A percentile compares a stretch with the other conserved stretches of the same genome.
These are phyloP conservation scores for Pollenia griseotomentosa DNA, from an alignment of 2,888 invertebrate species.

Conservation along the genomic window DNA sequence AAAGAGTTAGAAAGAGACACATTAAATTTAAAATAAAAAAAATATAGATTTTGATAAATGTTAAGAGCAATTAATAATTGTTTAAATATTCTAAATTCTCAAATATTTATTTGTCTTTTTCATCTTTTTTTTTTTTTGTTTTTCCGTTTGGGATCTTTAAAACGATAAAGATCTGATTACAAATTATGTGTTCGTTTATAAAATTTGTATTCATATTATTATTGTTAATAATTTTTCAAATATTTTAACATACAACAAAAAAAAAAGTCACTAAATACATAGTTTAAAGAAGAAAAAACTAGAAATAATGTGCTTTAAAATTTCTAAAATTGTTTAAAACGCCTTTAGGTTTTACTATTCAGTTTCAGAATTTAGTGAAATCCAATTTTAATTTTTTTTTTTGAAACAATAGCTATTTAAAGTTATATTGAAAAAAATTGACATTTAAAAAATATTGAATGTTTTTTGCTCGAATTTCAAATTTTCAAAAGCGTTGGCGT, in stretches of 20 bases:
- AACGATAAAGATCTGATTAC: slow-evolving; percentile 72
- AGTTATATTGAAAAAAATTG: no score
- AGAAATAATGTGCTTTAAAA: no score
- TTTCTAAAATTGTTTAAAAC: no score
- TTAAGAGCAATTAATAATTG: slow-evolving; percentile 77
- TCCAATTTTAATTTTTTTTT: no score
- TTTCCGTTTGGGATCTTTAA: slow-evolving; percentile 7
- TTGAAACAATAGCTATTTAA: no score
- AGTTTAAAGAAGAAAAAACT: no score
- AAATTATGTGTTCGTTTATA: slow-evolving; percentile 58
- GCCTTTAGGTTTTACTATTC: no score
- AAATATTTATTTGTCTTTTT: slow-evolving; percentile 29
- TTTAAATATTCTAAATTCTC: slow-evolving; percentile 62
- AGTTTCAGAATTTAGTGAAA: no score
- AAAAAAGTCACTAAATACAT: slow-evolving; percentile 21
- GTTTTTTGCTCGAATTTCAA: no score
- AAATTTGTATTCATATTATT: slow-evolving; percentile 33
- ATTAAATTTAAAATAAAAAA: slow-evolving; percentile 21
- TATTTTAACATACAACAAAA: slow-evolving; percentile 1
- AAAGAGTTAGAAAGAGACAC: slow-evolving; percentile 25
- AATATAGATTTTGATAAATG: slow-evolving; percentile 75
- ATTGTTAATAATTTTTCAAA: slow-evolving; percentile 54
- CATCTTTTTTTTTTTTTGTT: slow-evolving; percentile 23
- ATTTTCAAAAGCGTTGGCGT: no score
- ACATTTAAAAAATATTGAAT: no score